phyloP scores from a whole-genome alignment of 2,797 vertebrate genomes.

The Coreius guichenoti region DNA sequence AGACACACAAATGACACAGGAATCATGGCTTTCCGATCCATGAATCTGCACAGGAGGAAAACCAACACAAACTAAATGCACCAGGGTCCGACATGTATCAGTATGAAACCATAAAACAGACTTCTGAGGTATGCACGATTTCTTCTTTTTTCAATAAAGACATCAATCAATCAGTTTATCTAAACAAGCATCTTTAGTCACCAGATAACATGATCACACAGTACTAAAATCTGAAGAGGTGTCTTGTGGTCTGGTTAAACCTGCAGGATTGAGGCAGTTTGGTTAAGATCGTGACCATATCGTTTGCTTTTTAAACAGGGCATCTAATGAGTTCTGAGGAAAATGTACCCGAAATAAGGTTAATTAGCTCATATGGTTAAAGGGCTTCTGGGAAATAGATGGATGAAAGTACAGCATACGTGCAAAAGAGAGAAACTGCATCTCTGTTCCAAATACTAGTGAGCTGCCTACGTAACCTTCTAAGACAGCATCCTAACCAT shows the following conservation, averaged over 20 bases:
- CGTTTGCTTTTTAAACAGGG: constrained; percentile 35
- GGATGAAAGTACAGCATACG: background rate
- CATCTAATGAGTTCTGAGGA: constrained; percentile 30
- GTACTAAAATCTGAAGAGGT: background rate
- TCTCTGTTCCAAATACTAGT: background rate
- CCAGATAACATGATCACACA: background rate
- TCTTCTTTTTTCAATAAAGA: constrained; percentile 57
- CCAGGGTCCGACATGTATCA: constrained; percentile 45
- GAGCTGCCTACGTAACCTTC: background rate
- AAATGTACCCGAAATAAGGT: constrained; percentile 36
- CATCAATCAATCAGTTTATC: constrained; percentile 57
- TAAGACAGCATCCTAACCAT: background rate
- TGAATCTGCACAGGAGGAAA: constrained; percentile 5
- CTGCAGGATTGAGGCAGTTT: constrained; percentile 53
- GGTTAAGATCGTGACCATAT: constrained; percentile 49
- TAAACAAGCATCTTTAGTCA: constrained; percentile 5
- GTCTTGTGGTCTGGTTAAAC: constrained; percentile 31
- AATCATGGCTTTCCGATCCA: constrained; percentile 41
- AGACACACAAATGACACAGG: constrained; percentile 10
- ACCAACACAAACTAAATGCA: background rate
- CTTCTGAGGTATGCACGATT: constrained; percentile 74
- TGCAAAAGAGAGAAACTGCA: constrained; percentile 1
- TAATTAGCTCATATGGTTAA: constrained; percentile 19
- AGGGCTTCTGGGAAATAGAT: constrained; percentile 13
- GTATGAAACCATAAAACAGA: constrained; percentile 51